Evolutionary conservation across 2,113 vertebrate species (phyloP).

Genomic region (Hucho hucho): DNA sequence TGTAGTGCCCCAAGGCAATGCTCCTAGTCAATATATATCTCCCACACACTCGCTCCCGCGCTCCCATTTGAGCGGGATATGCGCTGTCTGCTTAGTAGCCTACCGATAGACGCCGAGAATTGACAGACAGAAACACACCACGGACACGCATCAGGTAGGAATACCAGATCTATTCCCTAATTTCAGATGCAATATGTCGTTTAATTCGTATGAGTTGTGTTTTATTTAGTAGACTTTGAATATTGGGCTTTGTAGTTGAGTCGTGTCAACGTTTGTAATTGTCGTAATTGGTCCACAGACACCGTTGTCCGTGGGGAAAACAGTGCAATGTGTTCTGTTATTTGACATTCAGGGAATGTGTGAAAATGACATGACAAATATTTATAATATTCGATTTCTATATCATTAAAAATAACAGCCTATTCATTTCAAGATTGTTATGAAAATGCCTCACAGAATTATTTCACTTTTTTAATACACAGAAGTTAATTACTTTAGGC

Average conservation of each 20-base stretch:
- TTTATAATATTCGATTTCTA: not conserved
- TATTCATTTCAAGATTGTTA: not conserved
- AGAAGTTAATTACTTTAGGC: too few relatives aligned
- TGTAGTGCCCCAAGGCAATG: slow-evolving; percentile 69
- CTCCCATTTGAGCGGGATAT: slow-evolving; percentile 67
- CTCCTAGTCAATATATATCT: slow-evolving; percentile 78
- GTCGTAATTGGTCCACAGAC: not conserved
- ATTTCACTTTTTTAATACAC: too few relatives aligned
- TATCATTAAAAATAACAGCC: not conserved
- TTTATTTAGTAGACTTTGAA: not conserved
- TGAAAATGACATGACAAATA: not conserved
- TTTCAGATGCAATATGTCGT: not conserved
- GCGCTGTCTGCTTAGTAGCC: slow-evolving; percentile 45
- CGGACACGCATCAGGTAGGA: slow-evolving; percentile 27
- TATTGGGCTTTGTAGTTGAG: not conserved
- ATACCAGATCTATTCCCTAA: not conserved
- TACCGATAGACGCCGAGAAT: slow-evolving; percentile 42
- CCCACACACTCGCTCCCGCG: slow-evolving; percentile 53
- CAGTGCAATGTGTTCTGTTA: not conserved
- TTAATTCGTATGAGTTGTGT: not conserved
- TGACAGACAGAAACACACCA: slow-evolving; percentile 34
- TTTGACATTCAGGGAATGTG: not conserved
- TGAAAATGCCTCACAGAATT: too few relatives aligned
- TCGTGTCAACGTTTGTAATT: not conserved
- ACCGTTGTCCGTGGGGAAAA: not conserved